Base-by-base conservation (phyloP, 2,797 vertebrate genomes). In the Cirrhinus mrigala region DNA sequence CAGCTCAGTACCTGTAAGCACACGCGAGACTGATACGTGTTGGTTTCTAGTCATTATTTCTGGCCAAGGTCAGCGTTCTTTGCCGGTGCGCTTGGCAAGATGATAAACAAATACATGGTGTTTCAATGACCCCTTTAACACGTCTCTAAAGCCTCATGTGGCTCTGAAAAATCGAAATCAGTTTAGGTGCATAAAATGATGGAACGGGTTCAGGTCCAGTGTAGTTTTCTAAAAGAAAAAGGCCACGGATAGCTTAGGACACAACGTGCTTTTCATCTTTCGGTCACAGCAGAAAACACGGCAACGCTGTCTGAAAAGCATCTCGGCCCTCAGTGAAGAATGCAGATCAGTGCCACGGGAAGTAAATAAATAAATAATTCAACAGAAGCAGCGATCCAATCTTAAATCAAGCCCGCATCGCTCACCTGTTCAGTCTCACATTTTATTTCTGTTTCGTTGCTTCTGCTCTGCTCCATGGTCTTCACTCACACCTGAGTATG, bases 301-400 rank as follows among this genome's bases (percentile, higher is more conserved):
- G 64, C 64, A 20, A 16, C 3, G 16, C 29, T 68, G 29, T 58
- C 5, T 82, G 24, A 82, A 79, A 76, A 33, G 33, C 1, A 4
- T 69, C 50, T 70, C 33, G 2, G 60, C 46, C 46, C 22, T 20
- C 46, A 37, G 46, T 52, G 81, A 75, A 27, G 7, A 84, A 84
- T 84, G 40, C 66, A 71, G 75, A 84, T 79, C 64, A 48, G 60
- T 56, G 33, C 40, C 37, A 84, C 3, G 27, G 48, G 22, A 76
- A 85, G 20, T 60, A 60, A 79, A 84, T 84, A 77, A 68, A 84
- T 78, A 70, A 84, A 78, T 29, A 33, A 79, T 79, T 71, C 52
- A 46, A 78, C 11, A 48, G 22, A 27, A 68, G 44, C 81, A 75
- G 24, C 22, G n/a, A 62, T 15, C 20, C 27, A 24, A 52, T 83